Evolutionary conservation across 1,140 invertebrate genomes (phyloP).

Genomic region (Drosophila sp.): DNA sequence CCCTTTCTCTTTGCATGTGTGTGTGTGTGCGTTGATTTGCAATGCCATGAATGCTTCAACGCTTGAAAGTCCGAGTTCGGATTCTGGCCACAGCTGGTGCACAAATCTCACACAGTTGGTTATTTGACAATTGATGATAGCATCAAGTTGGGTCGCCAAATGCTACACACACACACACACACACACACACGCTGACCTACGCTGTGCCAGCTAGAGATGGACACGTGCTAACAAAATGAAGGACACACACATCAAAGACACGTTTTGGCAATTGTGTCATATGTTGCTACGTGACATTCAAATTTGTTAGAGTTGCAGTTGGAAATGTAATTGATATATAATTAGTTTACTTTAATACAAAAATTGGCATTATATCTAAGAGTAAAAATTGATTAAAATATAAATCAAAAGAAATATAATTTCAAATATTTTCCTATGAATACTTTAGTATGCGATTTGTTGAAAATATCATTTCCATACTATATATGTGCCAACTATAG

Average conservation of each 20-base stretch:
- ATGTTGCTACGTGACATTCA: slow-evolving; percentile 22
- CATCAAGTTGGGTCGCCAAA: slow-evolving; percentile 79
- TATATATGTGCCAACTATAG: too few species aligned
- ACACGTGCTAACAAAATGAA: slow-evolving; percentile 48
- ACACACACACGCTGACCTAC: slow-evolving; percentile 36
- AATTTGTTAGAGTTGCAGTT: slow-evolving; percentile 1
- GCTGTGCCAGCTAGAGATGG: slow-evolving; percentile 59
- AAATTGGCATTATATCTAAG: neutral
- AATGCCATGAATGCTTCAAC: slow-evolving; percentile 80
- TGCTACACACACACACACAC: slow-evolving; percentile 20
- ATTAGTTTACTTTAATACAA: neutral
- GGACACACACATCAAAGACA: slow-evolving; percentile 33
- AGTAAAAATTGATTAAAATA: neutral
- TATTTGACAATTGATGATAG: slow-evolving; percentile 83
- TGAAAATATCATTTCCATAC: too few species aligned
- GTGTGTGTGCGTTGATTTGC: slow-evolving; percentile 67
- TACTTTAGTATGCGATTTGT: too few species aligned
- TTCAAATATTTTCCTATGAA: too few species aligned
- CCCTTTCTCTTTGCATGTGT: slow-evolving; percentile 33
- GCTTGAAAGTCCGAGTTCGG: slow-evolving; percentile 43
- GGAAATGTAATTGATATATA: slow-evolving; percentile 10
- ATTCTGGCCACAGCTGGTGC: slow-evolving; percentile 74
- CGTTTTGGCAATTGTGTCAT: slow-evolving; percentile 54
- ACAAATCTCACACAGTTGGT: slow-evolving; percentile 81
- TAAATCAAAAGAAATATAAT: too few species aligned